These are phyloP conservation scores for Ophion ellenae DNA, from an alignment of 2,888 invertebrate species.

Conservation along the genomic window DNA sequence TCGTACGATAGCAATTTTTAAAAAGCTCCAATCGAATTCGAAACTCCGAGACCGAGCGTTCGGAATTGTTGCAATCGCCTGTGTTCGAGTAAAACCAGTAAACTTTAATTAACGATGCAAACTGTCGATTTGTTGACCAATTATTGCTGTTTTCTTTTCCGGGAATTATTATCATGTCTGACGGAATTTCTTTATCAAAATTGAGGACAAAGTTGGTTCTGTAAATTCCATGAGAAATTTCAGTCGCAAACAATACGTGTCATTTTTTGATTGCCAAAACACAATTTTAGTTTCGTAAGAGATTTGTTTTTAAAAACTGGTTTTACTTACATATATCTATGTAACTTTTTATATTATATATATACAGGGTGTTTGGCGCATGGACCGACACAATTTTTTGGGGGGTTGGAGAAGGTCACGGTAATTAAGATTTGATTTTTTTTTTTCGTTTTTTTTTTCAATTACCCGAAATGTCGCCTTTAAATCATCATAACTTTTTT, in stretches of 20 bases:
- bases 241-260: no score
- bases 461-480: no score
- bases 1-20: background rate
- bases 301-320: constrained; percentile 1
- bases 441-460: no score
- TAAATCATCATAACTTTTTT: no score
- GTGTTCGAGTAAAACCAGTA: constrained; percentile 17
- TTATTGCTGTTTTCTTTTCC: background rate
- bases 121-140: background rate
- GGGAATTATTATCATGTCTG: background rate
- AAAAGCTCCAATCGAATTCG: background rate
- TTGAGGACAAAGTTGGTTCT: background rate
- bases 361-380: background rate
- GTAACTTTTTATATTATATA: constrained; percentile 15
- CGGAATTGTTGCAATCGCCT: background rate
- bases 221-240: background rate
- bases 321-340: constrained; percentile 16
- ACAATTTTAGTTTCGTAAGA: no score
- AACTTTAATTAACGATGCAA: background rate
- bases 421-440: no score
- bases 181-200: background rate
- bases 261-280: no score
- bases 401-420: no score
- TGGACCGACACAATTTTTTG: no score
- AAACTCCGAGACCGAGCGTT: background rate